Evolutionary conservation across 2,888 invertebrate genomes (phyloP).

Genomic region (Volucella inanis): DNA sequence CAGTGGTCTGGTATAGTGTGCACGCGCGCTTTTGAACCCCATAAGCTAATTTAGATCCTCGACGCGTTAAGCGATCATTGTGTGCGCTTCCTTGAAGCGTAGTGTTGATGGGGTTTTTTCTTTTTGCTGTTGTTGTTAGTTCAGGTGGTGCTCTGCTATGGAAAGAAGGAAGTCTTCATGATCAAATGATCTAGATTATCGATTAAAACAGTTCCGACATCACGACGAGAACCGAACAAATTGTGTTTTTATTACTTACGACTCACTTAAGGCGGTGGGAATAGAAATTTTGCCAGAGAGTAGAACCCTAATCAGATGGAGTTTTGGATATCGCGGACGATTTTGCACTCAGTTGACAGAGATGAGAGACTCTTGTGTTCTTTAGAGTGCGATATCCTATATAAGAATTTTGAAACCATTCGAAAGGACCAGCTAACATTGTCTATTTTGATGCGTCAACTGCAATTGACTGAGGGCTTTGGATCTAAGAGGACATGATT

Average conservation of each 20-base stretch:
- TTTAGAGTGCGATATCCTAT: no score
- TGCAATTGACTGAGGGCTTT: no score
- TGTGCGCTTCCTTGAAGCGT: conserved; percentile 64
- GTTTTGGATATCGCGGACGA: not conserved
- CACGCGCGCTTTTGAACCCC: conserved; percentile 65
- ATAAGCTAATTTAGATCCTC: conserved; percentile 74
- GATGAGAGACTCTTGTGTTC: no score
- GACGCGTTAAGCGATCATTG: conserved; percentile 67
- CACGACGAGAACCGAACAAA: conserved; percentile 71
- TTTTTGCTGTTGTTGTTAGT: not conserved
- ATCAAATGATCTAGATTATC: conserved; percentile 74
- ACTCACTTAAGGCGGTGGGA: conserved; percentile 68
- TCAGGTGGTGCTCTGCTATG: not conserved
- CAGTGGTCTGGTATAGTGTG: conserved; percentile 27
- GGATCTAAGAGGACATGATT: no score
- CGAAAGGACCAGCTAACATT: no score
- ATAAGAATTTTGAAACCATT: no score
- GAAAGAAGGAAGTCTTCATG: conserved; percentile 57
- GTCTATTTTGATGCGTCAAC: no score
- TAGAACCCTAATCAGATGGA: not conserved
- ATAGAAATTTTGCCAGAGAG: conserved; percentile 17
- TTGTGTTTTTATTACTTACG: conserved; percentile 74
- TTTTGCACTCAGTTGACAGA: not conserved
- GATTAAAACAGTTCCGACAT: conserved; percentile 74
- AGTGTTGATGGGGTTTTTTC: conserved; percentile 38